A percentile compares a stretch with the other conserved stretches of the same genome.
Evolutionary conservation across 2,888 invertebrate species (phyloP).

Genomic region (Rotaria socialis): DNA sequence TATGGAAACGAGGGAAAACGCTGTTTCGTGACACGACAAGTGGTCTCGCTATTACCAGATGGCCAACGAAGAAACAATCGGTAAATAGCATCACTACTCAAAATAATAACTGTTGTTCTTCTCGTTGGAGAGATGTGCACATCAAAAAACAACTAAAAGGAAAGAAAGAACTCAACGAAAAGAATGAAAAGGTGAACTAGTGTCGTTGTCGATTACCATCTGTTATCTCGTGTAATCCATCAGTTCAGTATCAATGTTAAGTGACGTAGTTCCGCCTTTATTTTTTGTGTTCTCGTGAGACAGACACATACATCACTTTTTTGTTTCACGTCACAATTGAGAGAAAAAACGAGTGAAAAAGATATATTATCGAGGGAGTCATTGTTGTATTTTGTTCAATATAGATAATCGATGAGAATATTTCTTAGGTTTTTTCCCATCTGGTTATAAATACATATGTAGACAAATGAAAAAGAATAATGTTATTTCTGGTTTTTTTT

Average conservation of each 20-base stretch:
- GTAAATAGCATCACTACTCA: background rate
- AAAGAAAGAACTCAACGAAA: background rate
- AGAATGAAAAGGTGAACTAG: background rate
- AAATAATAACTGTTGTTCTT: slow-evolving; percentile 26
- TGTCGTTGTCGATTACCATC: slow-evolving; percentile 16
- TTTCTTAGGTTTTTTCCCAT: background rate
- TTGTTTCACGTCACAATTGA: background rate
- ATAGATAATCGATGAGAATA: slow-evolving; percentile 13
- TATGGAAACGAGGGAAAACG: background rate
- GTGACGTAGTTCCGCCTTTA: background rate
- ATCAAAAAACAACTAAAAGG: background rate
- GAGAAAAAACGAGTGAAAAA: background rate
- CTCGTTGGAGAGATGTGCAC: slow-evolving; percentile 7
- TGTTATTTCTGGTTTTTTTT: slow-evolving; percentile 12
- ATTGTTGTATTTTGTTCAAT: background rate
- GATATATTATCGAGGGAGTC: background rate
- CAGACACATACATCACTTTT: background rate
- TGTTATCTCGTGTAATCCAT: slow-evolving; percentile 18
- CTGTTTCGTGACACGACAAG: background rate
- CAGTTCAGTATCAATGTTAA: background rate
- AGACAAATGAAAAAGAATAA: background rate
- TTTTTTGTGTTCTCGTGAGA: background rate
- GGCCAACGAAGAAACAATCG: background rate
- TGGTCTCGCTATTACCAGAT: slow-evolving; percentile 6
- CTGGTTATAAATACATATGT: slow-evolving; percentile 15